Evolutionary conservation across 2,888 invertebrate species (phyloP), one percentile per base, ranked within the genome.

Genomic region (Nycteola revayana): DNA sequence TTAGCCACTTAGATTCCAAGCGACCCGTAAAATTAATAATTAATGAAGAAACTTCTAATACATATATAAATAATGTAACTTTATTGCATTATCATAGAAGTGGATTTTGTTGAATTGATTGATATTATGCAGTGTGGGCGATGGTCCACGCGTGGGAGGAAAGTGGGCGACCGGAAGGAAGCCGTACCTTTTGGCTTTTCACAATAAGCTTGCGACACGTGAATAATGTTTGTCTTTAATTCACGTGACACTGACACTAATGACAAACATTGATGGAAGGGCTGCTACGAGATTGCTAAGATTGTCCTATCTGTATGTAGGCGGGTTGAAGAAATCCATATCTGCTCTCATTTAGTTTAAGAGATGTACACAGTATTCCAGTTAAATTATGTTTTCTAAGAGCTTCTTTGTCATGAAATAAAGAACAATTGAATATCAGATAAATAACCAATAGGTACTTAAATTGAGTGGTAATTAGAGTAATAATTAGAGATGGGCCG

Each of bases 161-260:
- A 50, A 60, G 86, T 85, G 72, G 86, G 85, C 74, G 81, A 64
- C 82, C 84, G 86, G 85, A 86, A 86, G 87, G 83, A 84, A 87
- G 63, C 68, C 56, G 55, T 64, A 62, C 64, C 69, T 75, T 73
- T 76, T 67, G 66, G 64, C 66, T 73, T 70, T 71, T 64, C 68
- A 61, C 54, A 57, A 42, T 47, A 54, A 49, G 36, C 46, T 61
- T 57, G 58, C 49, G 49, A 57, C 45, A 51, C 47, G 31, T 49
- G 40, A 35, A 47, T 46, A 49, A 32, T 46, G 24, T 45, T 39
- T 34, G 34, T 25, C 25, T 41, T 40, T 42, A 33, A 27, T 44
- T 42, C 26, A 26, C 20, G 10, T 20, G 10, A 10, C 10, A 3
- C 3, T 9, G 18, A 47, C 27, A 14, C 14, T 14, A 14, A 14